phyloP scores from a whole-genome alignment of 2,888 invertebrate species.

The Xanthorhoe designata region DNA sequence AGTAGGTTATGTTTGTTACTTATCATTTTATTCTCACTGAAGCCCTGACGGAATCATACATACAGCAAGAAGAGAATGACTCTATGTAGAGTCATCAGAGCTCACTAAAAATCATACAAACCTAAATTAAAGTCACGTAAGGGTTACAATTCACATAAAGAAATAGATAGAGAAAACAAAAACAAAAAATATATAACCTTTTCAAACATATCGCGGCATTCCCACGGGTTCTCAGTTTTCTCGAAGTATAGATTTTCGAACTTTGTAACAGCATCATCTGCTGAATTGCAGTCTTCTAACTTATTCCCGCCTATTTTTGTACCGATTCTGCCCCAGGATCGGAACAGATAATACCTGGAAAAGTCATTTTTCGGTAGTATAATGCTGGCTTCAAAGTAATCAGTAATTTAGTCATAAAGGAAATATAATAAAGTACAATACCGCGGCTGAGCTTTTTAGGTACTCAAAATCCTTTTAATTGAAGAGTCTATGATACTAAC shows the following conservation, averaged over 20 bases:
- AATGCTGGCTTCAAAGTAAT: too few species aligned
- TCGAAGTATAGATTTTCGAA: conserved; percentile 90
- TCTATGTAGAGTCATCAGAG: too few species aligned
- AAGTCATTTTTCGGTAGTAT: not conserved
- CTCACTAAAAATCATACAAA: too few species aligned
- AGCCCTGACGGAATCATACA: too few species aligned
- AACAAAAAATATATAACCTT: conserved; percentile 70
- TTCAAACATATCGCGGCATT: conserved; percentile 85
- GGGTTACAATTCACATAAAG: too few species aligned
- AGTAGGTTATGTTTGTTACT: too few species aligned
- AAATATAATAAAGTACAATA: too few species aligned
- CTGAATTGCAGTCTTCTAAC: conserved; percentile 76
- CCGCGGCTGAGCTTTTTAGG: too few species aligned
- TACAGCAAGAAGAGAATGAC: too few species aligned
- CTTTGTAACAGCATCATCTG: conserved; percentile 84
- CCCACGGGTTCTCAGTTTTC: conserved; percentile 94
- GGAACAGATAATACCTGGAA: conserved; percentile 91
- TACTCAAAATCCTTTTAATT: not conserved
- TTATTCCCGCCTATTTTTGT: conserved; percentile 94
- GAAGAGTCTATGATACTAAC: conserved; percentile 66
- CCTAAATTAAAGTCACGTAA: too few species aligned
- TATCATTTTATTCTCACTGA: too few species aligned
- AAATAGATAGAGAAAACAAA: not conserved
- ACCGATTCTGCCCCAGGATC: conserved; percentile 98
- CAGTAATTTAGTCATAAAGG: too few species aligned